Percentiles rank a stretch among this genome's conserved stretches.
Evolutionary conservation across 2,888 invertebrate genomes (phyloP).

Genomic region (Antitype chi): DNA sequence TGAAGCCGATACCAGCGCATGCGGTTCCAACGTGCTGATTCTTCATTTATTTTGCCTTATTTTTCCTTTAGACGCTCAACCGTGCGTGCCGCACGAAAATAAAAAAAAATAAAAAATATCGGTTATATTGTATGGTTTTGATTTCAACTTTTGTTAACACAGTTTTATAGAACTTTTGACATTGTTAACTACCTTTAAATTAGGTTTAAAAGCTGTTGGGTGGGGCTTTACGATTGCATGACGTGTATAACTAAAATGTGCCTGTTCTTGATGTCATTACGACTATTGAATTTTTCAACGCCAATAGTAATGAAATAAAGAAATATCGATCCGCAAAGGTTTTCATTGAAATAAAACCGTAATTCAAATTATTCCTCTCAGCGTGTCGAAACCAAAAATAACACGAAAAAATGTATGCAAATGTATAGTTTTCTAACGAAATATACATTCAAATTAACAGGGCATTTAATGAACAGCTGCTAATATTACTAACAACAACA

Average conservation of each 20-base stretch:
- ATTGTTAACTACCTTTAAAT: slow-evolving; percentile 19
- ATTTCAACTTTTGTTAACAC: slow-evolving; percentile 4
- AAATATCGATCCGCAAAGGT: neutral
- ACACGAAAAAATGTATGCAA: no score
- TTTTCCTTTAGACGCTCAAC: slow-evolving; percentile 18
- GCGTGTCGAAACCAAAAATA: no score
- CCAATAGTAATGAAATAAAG: no score
- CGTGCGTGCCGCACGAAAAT: slow-evolving; percentile 23
- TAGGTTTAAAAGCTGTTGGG: slow-evolving; percentile 6
- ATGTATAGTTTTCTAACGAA: no score
- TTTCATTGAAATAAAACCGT: neutral
- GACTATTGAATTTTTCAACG: neutral
- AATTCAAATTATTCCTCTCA: neutral
- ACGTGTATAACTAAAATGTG: slow-evolving; percentile 17
- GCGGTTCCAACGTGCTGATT: slow-evolving; percentile 53
- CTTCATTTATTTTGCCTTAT: slow-evolving; percentile 40
- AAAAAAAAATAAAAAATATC: slow-evolving; percentile 35
- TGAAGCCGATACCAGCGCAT: slow-evolving; percentile 53
- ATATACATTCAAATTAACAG: neutral
- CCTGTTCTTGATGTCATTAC: neutral
- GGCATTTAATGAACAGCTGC: neutral
- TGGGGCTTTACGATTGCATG: slow-evolving; percentile 41
- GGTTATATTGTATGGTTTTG: slow-evolving; percentile 17
- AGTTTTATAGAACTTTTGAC: slow-evolving; percentile 21
- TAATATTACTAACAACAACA: neutral